These are phyloP conservation scores for Sparus aurata DNA, from an alignment of 2,797 vertebrate genomes.

Conservation along the genomic window DNA sequence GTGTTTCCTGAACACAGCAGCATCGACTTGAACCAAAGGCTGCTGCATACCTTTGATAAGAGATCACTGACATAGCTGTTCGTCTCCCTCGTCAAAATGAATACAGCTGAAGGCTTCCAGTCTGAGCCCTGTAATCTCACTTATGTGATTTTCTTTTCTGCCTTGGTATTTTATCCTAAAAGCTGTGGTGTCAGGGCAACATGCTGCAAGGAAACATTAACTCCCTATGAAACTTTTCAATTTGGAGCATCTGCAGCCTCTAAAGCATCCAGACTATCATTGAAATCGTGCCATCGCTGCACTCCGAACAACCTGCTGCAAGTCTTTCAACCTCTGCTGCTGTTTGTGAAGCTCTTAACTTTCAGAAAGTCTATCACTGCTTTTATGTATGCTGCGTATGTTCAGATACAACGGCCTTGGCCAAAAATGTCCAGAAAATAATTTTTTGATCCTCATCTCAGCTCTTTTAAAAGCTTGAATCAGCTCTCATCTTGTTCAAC, in stretches of 20 bases:
- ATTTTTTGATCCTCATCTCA: not conserved
- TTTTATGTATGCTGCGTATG: not conserved
- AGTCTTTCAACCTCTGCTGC: conserved; percentile 11
- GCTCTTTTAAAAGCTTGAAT: not conserved
- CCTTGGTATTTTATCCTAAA: conserved; percentile 20
- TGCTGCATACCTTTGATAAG: not conserved
- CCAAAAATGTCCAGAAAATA: no score
- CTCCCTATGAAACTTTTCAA: conserved; percentile 36
- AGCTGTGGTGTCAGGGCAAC: conserved; percentile 7
- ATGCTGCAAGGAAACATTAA: conserved; percentile 37
- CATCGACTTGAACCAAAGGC: not conserved
- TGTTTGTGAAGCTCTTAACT: conserved; percentile 4
- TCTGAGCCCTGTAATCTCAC: conserved; percentile 7
- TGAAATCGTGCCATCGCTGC: conserved; percentile 15
- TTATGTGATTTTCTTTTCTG: not conserved
- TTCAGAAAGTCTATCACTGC: not conserved
- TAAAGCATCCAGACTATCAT: conserved; percentile 30
- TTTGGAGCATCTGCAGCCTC: conserved; percentile 30
- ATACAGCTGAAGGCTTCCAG: not conserved
- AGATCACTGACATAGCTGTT: not conserved
- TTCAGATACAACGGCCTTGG: not conserved
- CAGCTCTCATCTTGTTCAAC: not conserved
- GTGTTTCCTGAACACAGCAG: not conserved
- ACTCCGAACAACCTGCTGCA: not conserved
- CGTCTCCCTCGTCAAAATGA: not conserved